Evolutionary conservation across 2,888 invertebrate species (phyloP), one percentile per base, ranked within the genome.

Genomic region (Acronicta leporina): DNA sequence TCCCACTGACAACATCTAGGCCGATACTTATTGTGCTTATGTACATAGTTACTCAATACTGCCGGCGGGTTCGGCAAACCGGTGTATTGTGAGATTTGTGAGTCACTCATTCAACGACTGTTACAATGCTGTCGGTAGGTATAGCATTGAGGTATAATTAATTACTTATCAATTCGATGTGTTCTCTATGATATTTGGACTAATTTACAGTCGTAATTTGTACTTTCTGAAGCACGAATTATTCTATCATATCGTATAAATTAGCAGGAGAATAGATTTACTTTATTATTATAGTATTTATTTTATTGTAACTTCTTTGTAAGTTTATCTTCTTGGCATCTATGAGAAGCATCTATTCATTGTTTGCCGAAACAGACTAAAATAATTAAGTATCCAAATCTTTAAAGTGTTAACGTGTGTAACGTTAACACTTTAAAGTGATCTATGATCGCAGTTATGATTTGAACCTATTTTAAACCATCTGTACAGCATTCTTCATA

Each of bases 1-100:
- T 54, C 54, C 45, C 33, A 44, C 50, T 57, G 49, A 63, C 47
- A 41, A 41, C 67, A 73, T 54, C 51, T 71, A 54, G 57, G 66
- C 61, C 52, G 45, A 58, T 50, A 70, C 50, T 38, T 49, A 57
- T 63, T 49, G 48, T 57, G 50, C 13, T 20, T 68, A 48, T 63
- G 38, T 49, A 40, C 38, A 38, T 45, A 57, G 63, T 72, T 63
- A 47, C 57, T 45, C 48, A 72, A 68, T 48, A 42, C 15, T 46
- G 45, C 16, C 27, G 44, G 55, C 33, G 56, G 43, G 48, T 74
- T 61, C 42, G 44, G 63, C 46, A 68, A 71, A 55, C 57, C 45
- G 25, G 55, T 65, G 8, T 40, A n/a, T 35, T 35, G 53, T 73
- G 75, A 65, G 27, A 72, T 68, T 35, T 35, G 53, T 73, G 75